Conservation (phyloP, 2,888 invertebrate genomes). For the Rhagonycha fulva region DNA sequence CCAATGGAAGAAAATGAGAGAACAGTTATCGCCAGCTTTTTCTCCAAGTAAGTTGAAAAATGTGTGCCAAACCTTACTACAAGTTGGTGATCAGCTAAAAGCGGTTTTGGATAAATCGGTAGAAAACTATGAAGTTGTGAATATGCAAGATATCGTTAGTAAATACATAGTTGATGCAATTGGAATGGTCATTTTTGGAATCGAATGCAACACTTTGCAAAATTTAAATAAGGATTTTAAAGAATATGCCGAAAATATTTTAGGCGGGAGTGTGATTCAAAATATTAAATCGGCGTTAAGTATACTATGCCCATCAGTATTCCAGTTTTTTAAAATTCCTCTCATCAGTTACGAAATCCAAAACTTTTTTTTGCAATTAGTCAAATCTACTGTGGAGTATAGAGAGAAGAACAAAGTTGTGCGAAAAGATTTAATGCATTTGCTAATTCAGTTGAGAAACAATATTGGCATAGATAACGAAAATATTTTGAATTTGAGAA, state of each 20-base stretch:
- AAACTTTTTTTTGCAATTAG: not conserved
- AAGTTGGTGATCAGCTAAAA: conserved; percentile 44
- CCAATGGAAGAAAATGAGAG: conserved; percentile 57
- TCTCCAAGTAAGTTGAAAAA: conserved; percentile 57
- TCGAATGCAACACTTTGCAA: conserved; percentile 55
- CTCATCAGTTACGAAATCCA: not conserved
- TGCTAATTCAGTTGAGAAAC: not conserved
- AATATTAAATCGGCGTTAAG: not conserved
- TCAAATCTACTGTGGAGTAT: not conserved
- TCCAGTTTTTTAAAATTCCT: not conserved
- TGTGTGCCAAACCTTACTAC: conserved; percentile 54
- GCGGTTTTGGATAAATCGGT: conserved; percentile 30
- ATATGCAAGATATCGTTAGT: conserved; percentile 38
- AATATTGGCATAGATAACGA: not conserved
- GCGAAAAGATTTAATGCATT: conserved; percentile 5
- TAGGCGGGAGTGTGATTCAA: conserved; percentile 21
- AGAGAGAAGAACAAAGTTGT: conserved; percentile 1
- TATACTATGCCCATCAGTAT: not conserved
- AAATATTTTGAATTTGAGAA: not conserved
- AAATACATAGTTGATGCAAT: conserved; percentile 52
- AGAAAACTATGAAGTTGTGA: conserved; percentile 19
- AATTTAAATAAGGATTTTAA: conserved; percentile 44
- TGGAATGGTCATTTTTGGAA: conserved; percentile 49
- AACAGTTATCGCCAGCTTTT: conserved; percentile 58
- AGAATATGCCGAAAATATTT: conserved; percentile 40